Evolutionary conservation across 2,888 invertebrate genomes (phyloP).

Genomic region (Drosophila picticornis): DNA sequence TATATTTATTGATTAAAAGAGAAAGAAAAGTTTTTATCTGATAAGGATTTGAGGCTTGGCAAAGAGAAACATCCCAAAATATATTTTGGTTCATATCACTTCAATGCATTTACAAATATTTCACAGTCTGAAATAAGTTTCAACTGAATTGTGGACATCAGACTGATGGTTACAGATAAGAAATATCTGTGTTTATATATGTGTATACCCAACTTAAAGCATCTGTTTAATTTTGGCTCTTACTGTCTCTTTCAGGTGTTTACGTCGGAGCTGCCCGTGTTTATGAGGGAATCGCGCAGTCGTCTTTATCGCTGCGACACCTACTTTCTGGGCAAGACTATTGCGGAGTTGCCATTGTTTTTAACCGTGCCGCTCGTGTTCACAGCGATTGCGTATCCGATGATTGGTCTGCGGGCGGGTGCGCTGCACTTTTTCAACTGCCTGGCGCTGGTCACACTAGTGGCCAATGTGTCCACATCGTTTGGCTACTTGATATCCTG

Average conservation of each 20-base stretch:
- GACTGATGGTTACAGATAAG: neutral
- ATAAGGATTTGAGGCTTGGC: neutral
- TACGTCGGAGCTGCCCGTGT: slow-evolving; percentile 94
- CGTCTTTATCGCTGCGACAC: slow-evolving; percentile 96
- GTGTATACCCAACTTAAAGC: too few species aligned
- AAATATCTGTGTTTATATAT: neutral
- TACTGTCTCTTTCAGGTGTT: slow-evolving; percentile 89
- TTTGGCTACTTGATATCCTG: slow-evolving; percentile 97
- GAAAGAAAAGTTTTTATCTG: neutral
- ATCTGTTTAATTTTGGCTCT: neutral
- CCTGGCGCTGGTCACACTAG: slow-evolving; percentile 91
- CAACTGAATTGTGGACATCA: too few species aligned
- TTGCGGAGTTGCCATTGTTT: slow-evolving; percentile 95
- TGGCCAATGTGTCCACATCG: slow-evolving; percentile 95
- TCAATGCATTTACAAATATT: too few species aligned
- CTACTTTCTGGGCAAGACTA: slow-evolving; percentile 95
- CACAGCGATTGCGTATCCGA: slow-evolving; percentile 93
- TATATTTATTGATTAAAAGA: neutral
- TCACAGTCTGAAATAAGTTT: too few species aligned
- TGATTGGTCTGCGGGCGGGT: slow-evolving; percentile 93
- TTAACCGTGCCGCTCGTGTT: slow-evolving; percentile 93
- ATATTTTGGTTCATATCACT: too few species aligned
- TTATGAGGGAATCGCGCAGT: slow-evolving; percentile 94
- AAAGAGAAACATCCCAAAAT: neutral
- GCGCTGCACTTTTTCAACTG: slow-evolving; percentile 90